These are phyloP conservation scores for Drosophila colorata DNA, from an alignment of 2,888 invertebrate species.

Conservation along the genomic window DNA sequence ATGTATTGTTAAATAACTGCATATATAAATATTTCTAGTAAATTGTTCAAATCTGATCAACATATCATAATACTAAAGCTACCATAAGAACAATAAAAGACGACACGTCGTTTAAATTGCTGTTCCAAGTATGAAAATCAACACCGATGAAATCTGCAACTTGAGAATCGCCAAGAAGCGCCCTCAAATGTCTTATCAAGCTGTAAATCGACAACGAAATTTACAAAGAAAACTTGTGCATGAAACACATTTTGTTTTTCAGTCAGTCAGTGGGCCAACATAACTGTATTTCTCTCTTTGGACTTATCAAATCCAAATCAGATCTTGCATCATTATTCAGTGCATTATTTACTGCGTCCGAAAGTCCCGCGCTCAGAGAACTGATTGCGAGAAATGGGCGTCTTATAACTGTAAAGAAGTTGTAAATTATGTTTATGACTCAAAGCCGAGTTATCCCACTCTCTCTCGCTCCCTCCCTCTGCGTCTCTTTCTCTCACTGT, in stretches of 20 bases:
- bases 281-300: slow-evolving; percentile 9
- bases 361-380: neutral
- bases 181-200: neutral
- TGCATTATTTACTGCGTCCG: slow-evolving; percentile 16
- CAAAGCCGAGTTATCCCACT: slow-evolving; percentile 19
- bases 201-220: neutral
- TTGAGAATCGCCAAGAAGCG: neutral
- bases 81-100: neutral
- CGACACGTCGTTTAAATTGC: neutral
- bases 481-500: neutral
- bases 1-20: too few species aligned
- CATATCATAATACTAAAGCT: too few species aligned
- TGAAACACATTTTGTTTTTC: neutral
- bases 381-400: slow-evolving; percentile 5
- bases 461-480: neutral
- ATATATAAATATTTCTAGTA: neutral
- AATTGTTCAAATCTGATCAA: neutral
- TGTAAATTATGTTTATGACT: slow-evolving; percentile 52
- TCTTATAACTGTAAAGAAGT: slow-evolving; percentile 46
- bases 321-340: slow-evolving; percentile 22
- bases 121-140: neutral
- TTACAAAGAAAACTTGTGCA: neutral
- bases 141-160: neutral
- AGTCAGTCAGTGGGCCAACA: slow-evolving; percentile 36
- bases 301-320: slow-evolving; percentile 13